These are phyloP conservation scores for Ectemnius lituratus DNA, from an alignment of 2,888 invertebrate genomes.

Conservation along the genomic window DNA sequence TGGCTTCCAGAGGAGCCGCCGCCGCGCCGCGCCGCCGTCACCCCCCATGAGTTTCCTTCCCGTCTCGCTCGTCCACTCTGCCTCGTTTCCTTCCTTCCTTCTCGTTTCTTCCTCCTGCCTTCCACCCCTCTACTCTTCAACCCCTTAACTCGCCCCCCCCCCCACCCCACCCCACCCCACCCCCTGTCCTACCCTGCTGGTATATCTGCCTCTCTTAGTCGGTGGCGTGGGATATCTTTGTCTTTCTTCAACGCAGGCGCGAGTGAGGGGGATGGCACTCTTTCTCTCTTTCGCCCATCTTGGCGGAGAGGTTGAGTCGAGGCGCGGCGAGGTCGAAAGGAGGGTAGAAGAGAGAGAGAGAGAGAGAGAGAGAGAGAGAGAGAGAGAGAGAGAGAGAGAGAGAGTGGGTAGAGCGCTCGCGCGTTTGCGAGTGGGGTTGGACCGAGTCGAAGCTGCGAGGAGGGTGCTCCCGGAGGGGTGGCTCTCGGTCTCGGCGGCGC, in stretches of 20 bases:
- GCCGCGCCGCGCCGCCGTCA: constrained; percentile 14
- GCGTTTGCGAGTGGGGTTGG: constrained; percentile 37
- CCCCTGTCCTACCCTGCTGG: too few relatives aligned
- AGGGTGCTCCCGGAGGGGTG: constrained; percentile 25
- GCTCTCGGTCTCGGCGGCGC: not conserved
- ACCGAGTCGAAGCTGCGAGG: constrained; percentile 35
- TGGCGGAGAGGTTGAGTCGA: constrained; percentile 13
- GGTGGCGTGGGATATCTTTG: too few relatives aligned
- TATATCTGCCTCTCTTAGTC: not conserved
- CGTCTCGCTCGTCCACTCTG: not conserved
- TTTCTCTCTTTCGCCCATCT: not conserved
- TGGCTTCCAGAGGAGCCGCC: constrained; percentile 62
- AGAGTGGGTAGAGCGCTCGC: constrained; percentile 16
- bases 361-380: constrained; percentile 21
- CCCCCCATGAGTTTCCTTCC: constrained; percentile 14
- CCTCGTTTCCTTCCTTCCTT: not conserved
- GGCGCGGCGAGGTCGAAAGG: constrained; percentile 39
- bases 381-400: constrained; percentile 21
- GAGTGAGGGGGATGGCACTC: not conserved
- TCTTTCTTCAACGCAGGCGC: constrained; percentile 9
- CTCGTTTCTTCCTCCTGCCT: not conserved
- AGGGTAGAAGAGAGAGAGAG: constrained; percentile 26
- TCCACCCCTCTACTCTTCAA: not conserved
- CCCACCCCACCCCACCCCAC: too few relatives aligned
- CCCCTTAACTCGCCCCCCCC: not conserved